Percentiles rank a stretch among this genome's conserved stretches.
Evolutionary conservation across 2,888 invertebrate genomes (phyloP).

Genomic region (Protodeltote pygarga): DNA sequence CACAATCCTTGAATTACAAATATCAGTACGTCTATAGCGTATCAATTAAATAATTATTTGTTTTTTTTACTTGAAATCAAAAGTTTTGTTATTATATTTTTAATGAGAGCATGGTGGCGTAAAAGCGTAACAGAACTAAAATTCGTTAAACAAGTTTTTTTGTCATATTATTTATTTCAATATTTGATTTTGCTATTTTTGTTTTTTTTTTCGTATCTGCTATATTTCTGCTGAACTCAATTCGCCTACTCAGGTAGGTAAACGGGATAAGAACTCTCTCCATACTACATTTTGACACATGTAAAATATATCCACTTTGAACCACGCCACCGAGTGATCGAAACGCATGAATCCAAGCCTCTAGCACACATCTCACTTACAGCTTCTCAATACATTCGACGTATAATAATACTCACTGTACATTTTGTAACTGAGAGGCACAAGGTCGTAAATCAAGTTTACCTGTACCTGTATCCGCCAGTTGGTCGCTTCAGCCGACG

Average conservation of each 20-base stretch:
- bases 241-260: conserved; percentile 61
- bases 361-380: conserved; percentile 86
- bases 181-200: conserved; percentile 48
- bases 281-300: conserved; percentile 80
- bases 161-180: conserved; percentile 47
- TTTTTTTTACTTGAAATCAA: conserved; percentile 36
- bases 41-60: conserved; percentile 39
- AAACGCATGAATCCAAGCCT: conserved; percentile 85
- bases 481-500: conserved; percentile 33
- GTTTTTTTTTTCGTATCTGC: conserved; percentile 54
- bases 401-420: conserved; percentile 76
- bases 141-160: conserved; percentile 24
- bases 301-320: conserved; percentile 79
- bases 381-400: conserved; percentile 85
- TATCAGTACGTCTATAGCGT: conserved; percentile 52
- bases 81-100: conserved; percentile 22
- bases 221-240: conserved; percentile 53
- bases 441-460: conserved; percentile 71
- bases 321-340: conserved; percentile 87
- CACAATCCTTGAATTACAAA: conserved; percentile 48
- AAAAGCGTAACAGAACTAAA: conserved; percentile 43
- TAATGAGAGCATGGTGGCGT: conserved; percentile 69
- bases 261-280: conserved; percentile 70
- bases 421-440: conserved; percentile 83
- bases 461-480: conserved; percentile 39